Evolutionary conservation across 2,797 vertebrate species (phyloP), one percentile per base, ranked within the genome.

Genomic region (Adrianichthys oophorus): DNA sequence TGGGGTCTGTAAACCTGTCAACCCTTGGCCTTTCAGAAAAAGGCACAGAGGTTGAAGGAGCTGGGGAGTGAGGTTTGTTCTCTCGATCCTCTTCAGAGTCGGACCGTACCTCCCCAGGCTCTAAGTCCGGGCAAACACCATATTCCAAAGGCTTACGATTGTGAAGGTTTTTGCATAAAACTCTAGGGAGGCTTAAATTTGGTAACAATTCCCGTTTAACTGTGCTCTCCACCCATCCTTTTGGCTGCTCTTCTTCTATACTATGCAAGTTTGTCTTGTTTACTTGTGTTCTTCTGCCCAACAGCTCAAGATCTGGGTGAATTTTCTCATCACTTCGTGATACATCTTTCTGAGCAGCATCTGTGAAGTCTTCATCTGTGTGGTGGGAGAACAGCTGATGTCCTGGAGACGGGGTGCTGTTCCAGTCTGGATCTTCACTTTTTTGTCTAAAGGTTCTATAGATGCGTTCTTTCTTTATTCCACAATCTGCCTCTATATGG

Each of bases 41-140:
- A 87, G 96, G 93, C 51, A 92, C 68, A 14, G 98, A 89, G 1
- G 94, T 93, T 0, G 96, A 95, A 14, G 94, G 87, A 70, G 94
- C 92, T 0, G 97, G 96, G 44, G 97, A 98, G 53, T 91, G 93
- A 8, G 94, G 83, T 55, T 97, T 98, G 52, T 89, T 89, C 49
- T 99, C 96, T 1, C 89, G 50, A 15, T 99, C 98, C 0, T 99
- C 98, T 41, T 99, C 98, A 0, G 96, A 96, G 75, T 99, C 98
- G 0, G 97, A 98, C 72, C 94, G 92, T 54, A 99, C 96, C 84
- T 99, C 98, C 0, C 98, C 98, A 0, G 96, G 97, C 26, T 99
- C 98, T 56, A 93, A 86, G 79, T 92, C 92, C 56, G 86, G 91
- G 88, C 91, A 92, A 59, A 98, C 83, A 48, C 95, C 94, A 51